Evolutionary conservation across 2,113 vertebrate genomes (phyloP).

Genomic region (Cyanoderma ruficeps): DNA sequence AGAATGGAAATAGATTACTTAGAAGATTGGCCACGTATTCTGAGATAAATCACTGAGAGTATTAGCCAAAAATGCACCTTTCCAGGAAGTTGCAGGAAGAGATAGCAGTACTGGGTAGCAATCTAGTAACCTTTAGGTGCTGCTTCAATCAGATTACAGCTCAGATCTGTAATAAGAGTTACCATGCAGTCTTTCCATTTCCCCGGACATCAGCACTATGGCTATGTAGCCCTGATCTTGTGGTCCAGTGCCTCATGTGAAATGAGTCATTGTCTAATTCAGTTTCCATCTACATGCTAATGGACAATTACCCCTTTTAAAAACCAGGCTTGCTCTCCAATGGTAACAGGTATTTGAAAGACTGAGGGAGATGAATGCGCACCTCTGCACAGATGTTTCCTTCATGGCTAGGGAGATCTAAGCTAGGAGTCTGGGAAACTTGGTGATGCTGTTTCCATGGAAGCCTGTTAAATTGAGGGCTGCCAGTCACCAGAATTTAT

Average conservation of each 20-base stretch:
- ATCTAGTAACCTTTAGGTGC: neutral
- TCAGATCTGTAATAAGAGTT: neutral
- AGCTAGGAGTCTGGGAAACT: neutral
- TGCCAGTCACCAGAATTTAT: neutral
- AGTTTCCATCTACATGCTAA: neutral
- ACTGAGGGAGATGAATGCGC: neutral
- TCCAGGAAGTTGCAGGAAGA: neutral
- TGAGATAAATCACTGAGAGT: neutral
- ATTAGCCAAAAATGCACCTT: neutral
- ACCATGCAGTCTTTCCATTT: neutral
- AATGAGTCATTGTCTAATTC: neutral
- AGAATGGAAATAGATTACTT: neutral
- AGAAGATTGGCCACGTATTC: neutral
- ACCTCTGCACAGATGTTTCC: neutral
- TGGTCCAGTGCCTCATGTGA: neutral
- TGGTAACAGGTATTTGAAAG: neutral
- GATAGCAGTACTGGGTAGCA: neutral
- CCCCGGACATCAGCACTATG: neutral
- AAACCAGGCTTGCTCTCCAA: neutral
- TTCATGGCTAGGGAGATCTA: neutral
- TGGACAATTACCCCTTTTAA: neutral
- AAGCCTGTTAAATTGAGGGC: neutral
- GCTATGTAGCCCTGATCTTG: neutral
- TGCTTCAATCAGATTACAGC: neutral
- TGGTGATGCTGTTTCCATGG: neutral